Evolutionary conservation across 2,888 invertebrate species (phyloP).

Genomic region (Autographa pulchrina): DNA sequence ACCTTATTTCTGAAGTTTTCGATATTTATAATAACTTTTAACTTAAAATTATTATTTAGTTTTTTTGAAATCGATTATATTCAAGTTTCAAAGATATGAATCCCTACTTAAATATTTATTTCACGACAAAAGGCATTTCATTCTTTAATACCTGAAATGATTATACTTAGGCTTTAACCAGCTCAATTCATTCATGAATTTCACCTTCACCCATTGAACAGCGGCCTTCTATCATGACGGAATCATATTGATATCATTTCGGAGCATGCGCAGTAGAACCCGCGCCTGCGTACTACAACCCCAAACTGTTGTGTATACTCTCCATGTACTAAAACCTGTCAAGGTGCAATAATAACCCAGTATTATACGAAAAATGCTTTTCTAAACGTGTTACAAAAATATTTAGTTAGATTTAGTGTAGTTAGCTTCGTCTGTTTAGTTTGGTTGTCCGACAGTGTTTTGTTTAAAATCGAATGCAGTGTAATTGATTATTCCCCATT

Average conservation of each 20-base stretch:
- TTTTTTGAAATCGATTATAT: too few relatives aligned
- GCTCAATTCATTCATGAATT: slow-evolving; percentile 78
- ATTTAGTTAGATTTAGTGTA: slow-evolving; percentile 61
- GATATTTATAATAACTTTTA: too few relatives aligned
- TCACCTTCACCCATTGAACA: slow-evolving; percentile 81
- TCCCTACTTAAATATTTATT: too few relatives aligned
- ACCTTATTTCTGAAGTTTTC: too few relatives aligned
- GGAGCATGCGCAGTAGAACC: slow-evolving; percentile 73
- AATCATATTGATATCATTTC: slow-evolving; percentile 83
- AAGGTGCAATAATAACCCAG: slow-evolving; percentile 77
- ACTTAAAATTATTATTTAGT: too few relatives aligned
- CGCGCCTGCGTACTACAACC: slow-evolving; percentile 72
- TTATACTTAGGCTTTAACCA: slow-evolving; percentile 51
- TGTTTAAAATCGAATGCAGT: slow-evolving; percentile 34
- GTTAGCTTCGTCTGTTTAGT: slow-evolving; percentile 54
- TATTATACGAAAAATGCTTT: slow-evolving; percentile 66
- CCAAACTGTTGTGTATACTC: slow-evolving; percentile 78
- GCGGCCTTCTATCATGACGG: slow-evolving; percentile 71
- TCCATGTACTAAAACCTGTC: slow-evolving; percentile 76
- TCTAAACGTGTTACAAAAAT: slow-evolving; percentile 51
- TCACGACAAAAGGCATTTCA: neutral
- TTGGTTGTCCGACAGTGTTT: slow-evolving; percentile 36
- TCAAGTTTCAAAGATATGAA: too few relatives aligned
- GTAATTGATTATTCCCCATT: slow-evolving; percentile 47
- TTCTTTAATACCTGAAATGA: slow-evolving; percentile 31